Evolutionary conservation across 1,140 invertebrate genomes (phyloP).

Genomic region (Pinna nobilis): DNA sequence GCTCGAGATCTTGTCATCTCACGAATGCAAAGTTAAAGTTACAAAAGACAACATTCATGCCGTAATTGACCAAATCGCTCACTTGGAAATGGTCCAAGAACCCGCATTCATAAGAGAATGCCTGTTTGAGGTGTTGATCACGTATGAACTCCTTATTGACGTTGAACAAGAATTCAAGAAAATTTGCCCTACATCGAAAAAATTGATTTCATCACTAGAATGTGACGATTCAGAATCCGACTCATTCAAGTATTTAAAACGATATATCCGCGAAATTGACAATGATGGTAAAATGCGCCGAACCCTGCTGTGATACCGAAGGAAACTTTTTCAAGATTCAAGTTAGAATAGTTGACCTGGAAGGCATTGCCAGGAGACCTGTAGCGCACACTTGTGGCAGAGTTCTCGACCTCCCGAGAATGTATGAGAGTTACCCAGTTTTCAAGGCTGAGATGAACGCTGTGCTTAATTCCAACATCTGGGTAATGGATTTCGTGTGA

Average conservation of each 20-base stretch:
- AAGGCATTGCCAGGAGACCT: conserved; percentile 13
- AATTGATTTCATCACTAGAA: conserved; percentile 11
- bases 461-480: conserved; percentile 24
- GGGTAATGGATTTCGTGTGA: conserved; percentile 35
- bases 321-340: conserved; percentile 12
- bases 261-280: conserved; percentile 22
- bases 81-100: conserved; percentile 38
- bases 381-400: conserved; percentile 26
- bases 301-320: conserved; percentile 18
- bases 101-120: conserved; percentile 38
- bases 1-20: conserved; percentile 5
- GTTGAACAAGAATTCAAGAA: conserved; percentile 3
- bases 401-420: conserved; percentile 8
- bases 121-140: conserved; percentile 31
- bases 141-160: conserved; percentile 18
- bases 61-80: conserved; percentile 30
- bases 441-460: conserved; percentile 26
- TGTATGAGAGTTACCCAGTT: conserved; percentile 19
- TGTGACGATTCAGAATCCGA: conserved; percentile 9
- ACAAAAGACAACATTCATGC: conserved; percentile 17
- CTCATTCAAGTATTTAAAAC: conserved; percentile 11
- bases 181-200: conserved; percentile 13
- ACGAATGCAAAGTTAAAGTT: conserved; percentile 18
- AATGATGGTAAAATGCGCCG: conserved; percentile 3
- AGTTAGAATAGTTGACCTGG: conserved; percentile 5